Conservation (phyloP, 2,888 invertebrate genomes). For the Anarsia innoxiella region DNA sequence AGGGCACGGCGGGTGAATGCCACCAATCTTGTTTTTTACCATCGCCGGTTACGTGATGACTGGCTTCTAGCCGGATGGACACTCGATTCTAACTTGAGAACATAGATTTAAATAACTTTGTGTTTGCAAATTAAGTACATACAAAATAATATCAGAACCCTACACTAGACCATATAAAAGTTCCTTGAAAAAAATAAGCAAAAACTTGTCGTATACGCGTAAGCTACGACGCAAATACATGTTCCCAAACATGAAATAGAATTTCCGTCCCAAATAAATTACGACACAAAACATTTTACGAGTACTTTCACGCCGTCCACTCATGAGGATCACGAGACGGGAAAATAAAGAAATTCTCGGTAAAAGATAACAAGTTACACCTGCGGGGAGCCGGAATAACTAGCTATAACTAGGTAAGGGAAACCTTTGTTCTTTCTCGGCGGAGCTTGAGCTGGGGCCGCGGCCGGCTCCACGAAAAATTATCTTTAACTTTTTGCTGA, state of each 20-base stretch:
- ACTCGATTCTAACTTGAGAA: constrained; percentile 30
- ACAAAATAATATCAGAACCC: not conserved
- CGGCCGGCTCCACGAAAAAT: constrained; percentile 52
- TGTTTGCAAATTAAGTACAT: not conserved
- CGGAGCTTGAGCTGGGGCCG: constrained; percentile 36
- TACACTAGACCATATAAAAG: too few species aligned
- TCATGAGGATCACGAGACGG: constrained; percentile 21
- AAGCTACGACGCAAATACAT: too few species aligned
- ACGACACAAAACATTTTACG: constrained; percentile 31
- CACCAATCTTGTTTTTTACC: constrained; percentile 62
- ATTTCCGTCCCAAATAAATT: too few species aligned
- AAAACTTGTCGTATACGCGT: too few species aligned
- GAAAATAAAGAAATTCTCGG: constrained; percentile 39
- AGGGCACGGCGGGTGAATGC: constrained; percentile 71
- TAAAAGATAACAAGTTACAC: constrained; percentile 66
- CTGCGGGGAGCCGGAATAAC: constrained; percentile 59
- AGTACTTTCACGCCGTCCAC: constrained; percentile 41
- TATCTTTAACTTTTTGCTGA: constrained; percentile 67
- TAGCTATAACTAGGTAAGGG: constrained; percentile 63
- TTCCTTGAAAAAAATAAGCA: too few species aligned
- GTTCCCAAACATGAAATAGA: too few species aligned
- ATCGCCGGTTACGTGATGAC: constrained; percentile 53
- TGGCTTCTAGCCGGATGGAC: constrained; percentile 46
- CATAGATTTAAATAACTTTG: constrained; percentile 1
- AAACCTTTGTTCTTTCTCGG: constrained; percentile 66